Conservation (phyloP, 2,113 vertebrate species). For the Takifugu bimaculatus region DNA sequence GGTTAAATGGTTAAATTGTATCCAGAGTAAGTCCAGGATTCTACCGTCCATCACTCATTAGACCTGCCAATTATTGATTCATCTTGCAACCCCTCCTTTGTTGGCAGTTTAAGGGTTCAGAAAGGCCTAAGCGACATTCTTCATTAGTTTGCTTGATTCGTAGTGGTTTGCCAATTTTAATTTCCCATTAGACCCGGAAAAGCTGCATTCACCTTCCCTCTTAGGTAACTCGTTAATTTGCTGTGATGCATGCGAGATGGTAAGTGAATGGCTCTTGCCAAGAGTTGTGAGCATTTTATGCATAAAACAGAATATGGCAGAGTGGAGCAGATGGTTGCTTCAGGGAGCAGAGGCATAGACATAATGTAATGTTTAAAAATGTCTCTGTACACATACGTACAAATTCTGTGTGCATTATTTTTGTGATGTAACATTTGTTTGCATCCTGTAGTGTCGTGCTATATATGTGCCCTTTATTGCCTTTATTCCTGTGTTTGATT, state of each 20-base stretch:
- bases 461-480: too few species aligned
- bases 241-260: constrained; percentile 67
- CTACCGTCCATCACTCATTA: constrained; percentile 10
- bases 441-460: background rate
- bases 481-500: too few species aligned
- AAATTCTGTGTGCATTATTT: constrained; percentile 27
- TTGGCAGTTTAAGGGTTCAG: constrained; percentile 8
- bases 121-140: constrained; percentile 54
- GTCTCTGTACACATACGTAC: constrained; percentile 43
- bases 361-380: constrained; percentile 43
- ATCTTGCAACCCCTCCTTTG: background rate
- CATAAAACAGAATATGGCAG: constrained; percentile 60
- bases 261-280: constrained; percentile 63
- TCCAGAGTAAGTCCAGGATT: too few species aligned
- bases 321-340: constrained; percentile 72
- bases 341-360: constrained; percentile 66
- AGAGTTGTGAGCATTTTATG: constrained; percentile 65
- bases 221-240: constrained; percentile 77
- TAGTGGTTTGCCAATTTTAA: constrained; percentile 75
- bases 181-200: constrained; percentile 75
- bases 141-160: constrained; percentile 68
- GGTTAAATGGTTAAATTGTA: too few species aligned
- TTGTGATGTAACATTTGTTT: background rate
- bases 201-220: constrained; percentile 62
- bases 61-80: constrained; percentile 11